Conservation (phyloP, 2,113 vertebrate species). For the Sphyrna mokarran region DNA sequence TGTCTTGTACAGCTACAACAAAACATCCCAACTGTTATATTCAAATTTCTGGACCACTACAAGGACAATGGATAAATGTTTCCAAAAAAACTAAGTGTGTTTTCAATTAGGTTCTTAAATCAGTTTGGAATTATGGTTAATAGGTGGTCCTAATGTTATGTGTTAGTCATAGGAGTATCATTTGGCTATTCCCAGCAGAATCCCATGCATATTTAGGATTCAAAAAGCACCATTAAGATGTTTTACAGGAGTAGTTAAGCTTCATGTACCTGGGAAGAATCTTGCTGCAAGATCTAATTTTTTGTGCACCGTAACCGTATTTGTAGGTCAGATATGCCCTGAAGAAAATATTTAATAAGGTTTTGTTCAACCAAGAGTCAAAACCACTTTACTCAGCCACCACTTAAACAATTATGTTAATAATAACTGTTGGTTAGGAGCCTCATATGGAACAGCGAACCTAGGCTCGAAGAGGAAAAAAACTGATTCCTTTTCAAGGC, state of each 20-base stretch:
- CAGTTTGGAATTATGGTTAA: neutral
- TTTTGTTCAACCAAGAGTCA: slow-evolving; percentile 19
- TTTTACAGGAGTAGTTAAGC: neutral
- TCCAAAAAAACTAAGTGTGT: neutral
- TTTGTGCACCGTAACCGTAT: neutral
- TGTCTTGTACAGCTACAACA: too few species aligned
- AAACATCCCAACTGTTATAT: too few species aligned
- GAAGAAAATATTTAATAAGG: slow-evolving; percentile 24
- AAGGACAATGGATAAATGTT: neutral
- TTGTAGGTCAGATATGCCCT: slow-evolving; percentile 27
- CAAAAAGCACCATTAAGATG: neutral
- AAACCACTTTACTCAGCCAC: neutral
- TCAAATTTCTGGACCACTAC: neutral
- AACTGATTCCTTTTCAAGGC: slow-evolving; percentile 8
- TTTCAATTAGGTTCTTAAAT: neutral
- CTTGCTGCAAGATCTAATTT: neutral
- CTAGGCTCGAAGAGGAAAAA: neutral
- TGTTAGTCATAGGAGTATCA: neutral
- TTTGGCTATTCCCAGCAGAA: neutral
- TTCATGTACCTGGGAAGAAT: neutral
- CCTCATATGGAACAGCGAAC: neutral
- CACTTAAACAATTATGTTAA: slow-evolving; percentile 27
- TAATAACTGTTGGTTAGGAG: slow-evolving; percentile 1
- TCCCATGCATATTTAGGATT: neutral
- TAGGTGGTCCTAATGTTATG: neutral